Conservation (phyloP, 2,113 vertebrate genomes). For the Microcebus lehilahytsara region DNA sequence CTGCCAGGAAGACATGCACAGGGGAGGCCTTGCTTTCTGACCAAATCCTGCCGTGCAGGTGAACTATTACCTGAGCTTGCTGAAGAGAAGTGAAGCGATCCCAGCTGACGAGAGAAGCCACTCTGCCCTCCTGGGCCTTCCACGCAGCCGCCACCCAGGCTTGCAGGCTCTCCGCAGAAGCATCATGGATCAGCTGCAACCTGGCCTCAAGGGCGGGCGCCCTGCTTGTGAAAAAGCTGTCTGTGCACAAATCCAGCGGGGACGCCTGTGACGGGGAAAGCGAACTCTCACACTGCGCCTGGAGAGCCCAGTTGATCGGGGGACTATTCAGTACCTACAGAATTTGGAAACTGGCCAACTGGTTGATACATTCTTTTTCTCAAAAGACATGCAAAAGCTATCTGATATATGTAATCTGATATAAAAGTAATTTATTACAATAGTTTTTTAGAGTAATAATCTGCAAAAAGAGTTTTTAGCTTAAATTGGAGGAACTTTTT, state of each 20-base stretch:
- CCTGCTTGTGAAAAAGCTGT: slow-evolving; percentile 93
- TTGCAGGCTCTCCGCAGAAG: slow-evolving; percentile 84
- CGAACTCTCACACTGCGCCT: neutral
- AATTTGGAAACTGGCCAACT: neutral
- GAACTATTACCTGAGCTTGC: slow-evolving; percentile 90
- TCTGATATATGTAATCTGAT: neutral
- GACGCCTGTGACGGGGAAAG: slow-evolving; percentile 81
- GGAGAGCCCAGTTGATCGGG: neutral
- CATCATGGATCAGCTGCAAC: slow-evolving; percentile 84
- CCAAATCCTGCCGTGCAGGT: accelerated
- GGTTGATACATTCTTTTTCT: neutral
- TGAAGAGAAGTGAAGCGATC: slow-evolving; percentile 91
- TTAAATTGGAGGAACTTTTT: neutral
- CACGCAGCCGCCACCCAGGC: slow-evolving; percentile 87
- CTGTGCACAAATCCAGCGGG: slow-evolving; percentile 94
- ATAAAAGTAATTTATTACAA: neutral
- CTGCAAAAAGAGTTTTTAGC: neutral
- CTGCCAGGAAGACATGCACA: accelerated
- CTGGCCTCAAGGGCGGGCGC: slow-evolving; percentile 84
- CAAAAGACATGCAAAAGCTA: neutral
- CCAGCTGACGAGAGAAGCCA: slow-evolving; percentile 91
- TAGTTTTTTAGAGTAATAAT: neutral
- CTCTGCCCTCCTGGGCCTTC: slow-evolving; percentile 89
- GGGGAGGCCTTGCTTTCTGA: neutral
- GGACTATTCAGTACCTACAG: neutral